Percentiles rank a stretch among this genome's conserved stretches.
Evolutionary conservation across 2,113 vertebrate genomes (phyloP).

Genomic region (Anser brachyrhynchus): DNA sequence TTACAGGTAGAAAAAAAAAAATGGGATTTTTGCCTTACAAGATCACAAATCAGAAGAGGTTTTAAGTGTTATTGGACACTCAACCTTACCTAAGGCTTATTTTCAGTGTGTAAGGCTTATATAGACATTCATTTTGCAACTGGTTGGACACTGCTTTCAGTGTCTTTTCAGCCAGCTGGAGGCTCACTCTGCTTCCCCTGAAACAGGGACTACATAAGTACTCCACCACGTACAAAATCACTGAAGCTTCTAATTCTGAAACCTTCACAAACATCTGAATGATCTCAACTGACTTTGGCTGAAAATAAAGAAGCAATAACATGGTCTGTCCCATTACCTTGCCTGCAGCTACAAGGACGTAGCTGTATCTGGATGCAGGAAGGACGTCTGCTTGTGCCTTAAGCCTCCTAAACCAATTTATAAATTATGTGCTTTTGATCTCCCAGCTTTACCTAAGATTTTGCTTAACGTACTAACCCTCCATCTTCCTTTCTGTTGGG

Average conservation of each 20-base stretch:
- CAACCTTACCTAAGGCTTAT: background rate
- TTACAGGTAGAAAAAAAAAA: background rate
- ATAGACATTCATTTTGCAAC: background rate
- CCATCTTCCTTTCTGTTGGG: background rate
- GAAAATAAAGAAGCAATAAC: background rate
- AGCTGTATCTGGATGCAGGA: background rate
- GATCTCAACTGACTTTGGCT: background rate
- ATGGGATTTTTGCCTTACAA: background rate
- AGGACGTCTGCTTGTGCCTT: background rate
- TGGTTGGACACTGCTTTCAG: background rate
- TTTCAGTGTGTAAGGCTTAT: background rate
- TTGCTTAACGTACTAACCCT: background rate
- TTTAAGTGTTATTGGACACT: background rate
- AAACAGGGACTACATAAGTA: background rate
- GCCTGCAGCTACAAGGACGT: background rate
- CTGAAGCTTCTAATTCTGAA: background rate
- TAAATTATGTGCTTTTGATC: constrained; percentile 8
- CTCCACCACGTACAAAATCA: background rate
- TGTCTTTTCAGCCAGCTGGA: background rate
- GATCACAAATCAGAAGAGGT: background rate
- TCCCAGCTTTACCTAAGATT: background rate
- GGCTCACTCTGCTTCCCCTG: background rate
- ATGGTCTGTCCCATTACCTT: background rate
- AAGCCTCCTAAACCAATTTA: background rate
- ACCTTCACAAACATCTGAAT: background rate